Conservation (phyloP, 2,113 vertebrate species). For the Petromus typicus region DNA sequence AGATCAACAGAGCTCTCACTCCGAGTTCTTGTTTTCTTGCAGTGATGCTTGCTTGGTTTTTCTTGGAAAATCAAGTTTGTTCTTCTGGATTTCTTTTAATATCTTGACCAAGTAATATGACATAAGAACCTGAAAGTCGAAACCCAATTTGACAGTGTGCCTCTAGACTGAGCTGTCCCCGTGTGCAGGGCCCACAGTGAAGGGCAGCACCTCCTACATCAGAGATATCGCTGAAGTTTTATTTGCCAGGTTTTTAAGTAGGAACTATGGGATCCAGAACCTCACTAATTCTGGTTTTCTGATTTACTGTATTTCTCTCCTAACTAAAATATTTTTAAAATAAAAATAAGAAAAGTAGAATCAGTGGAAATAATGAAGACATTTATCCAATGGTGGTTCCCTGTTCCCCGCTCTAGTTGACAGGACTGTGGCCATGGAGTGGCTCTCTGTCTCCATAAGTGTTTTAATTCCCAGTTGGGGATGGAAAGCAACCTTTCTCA, state of each 20-base stretch:
- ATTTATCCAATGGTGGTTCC: background rate
- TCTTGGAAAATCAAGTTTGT: slow-evolving; percentile 76
- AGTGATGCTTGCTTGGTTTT: slow-evolving; percentile 58
- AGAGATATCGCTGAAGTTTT: slow-evolving; percentile 64
- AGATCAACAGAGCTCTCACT: slow-evolving; percentile 54
- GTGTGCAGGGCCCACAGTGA: slow-evolving; percentile 61
- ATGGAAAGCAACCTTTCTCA: slow-evolving; percentile 70
- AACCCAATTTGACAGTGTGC: slow-evolving; percentile 77
- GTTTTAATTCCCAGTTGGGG: slow-evolving; percentile 60
- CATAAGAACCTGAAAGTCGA: slow-evolving; percentile 82
- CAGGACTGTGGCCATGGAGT: background rate
- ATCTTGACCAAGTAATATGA: slow-evolving; percentile 79
- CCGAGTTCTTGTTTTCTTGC: slow-evolving; percentile 22
- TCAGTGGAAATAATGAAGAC: slow-evolving; percentile 33
- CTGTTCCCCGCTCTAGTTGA: slow-evolving; percentile 30
- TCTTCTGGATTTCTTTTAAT: slow-evolving; percentile 76
- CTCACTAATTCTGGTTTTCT: slow-evolving; percentile 69
- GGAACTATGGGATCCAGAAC: slow-evolving; percentile 59
- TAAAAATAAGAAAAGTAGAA: slow-evolving; percentile 56
- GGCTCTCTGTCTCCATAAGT: slow-evolving; percentile 15
- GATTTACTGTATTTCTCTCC: slow-evolving; percentile 47
- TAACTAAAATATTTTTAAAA: slow-evolving; percentile 21
- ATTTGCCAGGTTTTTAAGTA: slow-evolving; percentile 62
- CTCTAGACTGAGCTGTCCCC: slow-evolving; percentile 48
- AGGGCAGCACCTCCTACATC: slow-evolving; percentile 69